Evolutionary conservation across 2,113 vertebrate genomes (phyloP).

Genomic region (Amblyopsis rosae): DNA sequence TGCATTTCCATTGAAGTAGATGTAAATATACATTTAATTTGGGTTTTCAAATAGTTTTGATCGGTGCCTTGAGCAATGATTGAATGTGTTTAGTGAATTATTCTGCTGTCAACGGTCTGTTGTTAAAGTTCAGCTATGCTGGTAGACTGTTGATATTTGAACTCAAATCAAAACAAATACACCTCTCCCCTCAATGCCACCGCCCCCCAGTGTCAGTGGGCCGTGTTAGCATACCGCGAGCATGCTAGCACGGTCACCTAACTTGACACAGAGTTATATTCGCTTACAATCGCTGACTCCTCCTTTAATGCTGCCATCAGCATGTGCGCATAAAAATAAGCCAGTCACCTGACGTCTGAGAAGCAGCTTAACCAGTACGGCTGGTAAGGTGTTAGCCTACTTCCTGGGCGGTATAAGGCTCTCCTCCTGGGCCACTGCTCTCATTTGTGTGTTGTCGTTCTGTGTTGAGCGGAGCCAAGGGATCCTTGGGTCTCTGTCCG

Average conservation of each 20-base stretch:
- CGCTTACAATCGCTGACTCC: no score
- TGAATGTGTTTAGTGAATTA: neutral
- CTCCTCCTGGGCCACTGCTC: constrained; percentile 29
- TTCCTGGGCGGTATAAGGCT: constrained; percentile 64
- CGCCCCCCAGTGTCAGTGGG: no score
- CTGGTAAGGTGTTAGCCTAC: constrained; percentile 66
- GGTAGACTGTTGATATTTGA: no score
- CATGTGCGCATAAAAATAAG: constrained; percentile 21
- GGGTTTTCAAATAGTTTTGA: neutral
- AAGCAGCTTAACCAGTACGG: constrained; percentile 71
- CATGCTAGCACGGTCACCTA: no score
- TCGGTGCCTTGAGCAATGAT: neutral
- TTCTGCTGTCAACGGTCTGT: constrained; percentile 20
- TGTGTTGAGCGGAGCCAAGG: constrained; percentile 7
- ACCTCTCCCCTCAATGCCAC: no score
- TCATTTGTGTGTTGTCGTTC: constrained; percentile 29
- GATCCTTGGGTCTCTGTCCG: constrained; percentile 15
- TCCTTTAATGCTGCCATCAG: no score
- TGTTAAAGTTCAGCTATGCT: no score
- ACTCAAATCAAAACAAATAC: no score
- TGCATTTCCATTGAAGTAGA: neutral
- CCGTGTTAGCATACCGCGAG: no score
- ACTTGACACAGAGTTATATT: no score
- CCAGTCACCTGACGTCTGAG: constrained; percentile 3
- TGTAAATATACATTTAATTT: no score